Percentiles rank a stretch among this genome's conserved stretches.
phyloP scores from a whole-genome alignment of 2,888 invertebrate species.

The Perizoma flavofasciatum region DNA sequence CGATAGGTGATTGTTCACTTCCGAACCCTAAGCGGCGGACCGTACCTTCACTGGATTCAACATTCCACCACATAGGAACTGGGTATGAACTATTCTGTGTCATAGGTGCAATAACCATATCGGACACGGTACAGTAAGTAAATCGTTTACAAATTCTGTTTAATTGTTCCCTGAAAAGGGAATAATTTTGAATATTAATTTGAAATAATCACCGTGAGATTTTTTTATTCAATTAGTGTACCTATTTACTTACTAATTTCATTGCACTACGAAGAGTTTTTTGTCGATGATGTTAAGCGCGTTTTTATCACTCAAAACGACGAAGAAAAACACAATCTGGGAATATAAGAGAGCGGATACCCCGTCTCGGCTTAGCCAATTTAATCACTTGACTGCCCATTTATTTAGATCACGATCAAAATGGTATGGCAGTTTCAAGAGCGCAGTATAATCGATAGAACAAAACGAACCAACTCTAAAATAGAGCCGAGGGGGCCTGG shows the following conservation, averaged over 20 bases:
- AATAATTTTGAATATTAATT: slow-evolving; percentile 25
- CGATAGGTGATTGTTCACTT: slow-evolving; percentile 69
- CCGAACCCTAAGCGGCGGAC: slow-evolving; percentile 60
- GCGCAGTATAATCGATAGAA: slow-evolving; percentile 62
- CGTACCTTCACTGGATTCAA: slow-evolving; percentile 46
- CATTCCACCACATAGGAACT: slow-evolving; percentile 51
- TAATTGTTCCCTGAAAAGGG: slow-evolving; percentile 15
- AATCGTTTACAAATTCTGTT: slow-evolving; percentile 28
- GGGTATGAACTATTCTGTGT: slow-evolving; percentile 8
- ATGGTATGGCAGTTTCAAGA: slow-evolving; percentile 40
- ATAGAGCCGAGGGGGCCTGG: slow-evolving; percentile 79
- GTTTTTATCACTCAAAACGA: no score
- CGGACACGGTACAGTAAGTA: slow-evolving; percentile 40
- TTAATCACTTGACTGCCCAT: slow-evolving; percentile 8
- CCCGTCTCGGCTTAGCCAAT: background rate
- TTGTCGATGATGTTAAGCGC: no score
- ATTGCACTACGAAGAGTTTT: no score
- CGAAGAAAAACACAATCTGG: no score
- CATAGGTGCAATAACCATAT: slow-evolving; percentile 41
- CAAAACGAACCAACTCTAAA: slow-evolving; percentile 77
- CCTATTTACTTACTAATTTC: no score
- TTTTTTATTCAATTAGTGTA: no score
- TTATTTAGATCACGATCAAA: slow-evolving; percentile 21
- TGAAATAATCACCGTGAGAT: slow-evolving; percentile 18
- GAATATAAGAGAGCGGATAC: no score